Evolutionary conservation across 1,140 invertebrate species (phyloP).

Genomic region (Propsilocerus akamusi): DNA sequence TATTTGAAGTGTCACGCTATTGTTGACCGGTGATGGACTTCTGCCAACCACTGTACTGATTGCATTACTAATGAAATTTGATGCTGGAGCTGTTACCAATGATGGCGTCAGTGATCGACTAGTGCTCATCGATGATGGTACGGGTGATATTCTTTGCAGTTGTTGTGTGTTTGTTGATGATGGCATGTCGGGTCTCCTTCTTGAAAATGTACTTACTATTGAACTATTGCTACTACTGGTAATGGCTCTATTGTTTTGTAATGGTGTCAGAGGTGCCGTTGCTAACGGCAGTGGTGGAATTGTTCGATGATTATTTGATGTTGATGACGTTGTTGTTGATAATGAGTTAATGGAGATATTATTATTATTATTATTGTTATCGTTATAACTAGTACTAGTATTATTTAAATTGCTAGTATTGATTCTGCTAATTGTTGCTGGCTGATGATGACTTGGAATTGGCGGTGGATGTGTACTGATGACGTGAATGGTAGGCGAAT

Average conservation of each 20-base stretch:
- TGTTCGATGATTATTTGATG: neutral
- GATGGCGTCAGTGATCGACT: constrained; percentile 23
- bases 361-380: neutral
- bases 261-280: constrained; percentile 9
- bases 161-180: no score
- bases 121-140: constrained; percentile 6
- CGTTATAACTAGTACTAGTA: neutral
- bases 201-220: constrained; percentile 6
- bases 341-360: constrained; percentile 5
- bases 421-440: constrained; percentile 10
- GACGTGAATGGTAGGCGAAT: constrained; percentile 7
- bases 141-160: neutral
- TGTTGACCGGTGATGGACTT: neutral
- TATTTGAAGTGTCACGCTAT: constrained; percentile 39
- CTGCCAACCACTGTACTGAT: neutral
- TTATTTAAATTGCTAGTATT: neutral
- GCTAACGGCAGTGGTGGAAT: neutral
- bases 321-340: constrained; percentile 6
- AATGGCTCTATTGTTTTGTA: neutral
- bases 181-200: constrained; percentile 5
- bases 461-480: constrained; percentile 15
- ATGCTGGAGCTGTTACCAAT: neutral
- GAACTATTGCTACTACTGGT: constrained; percentile 5
- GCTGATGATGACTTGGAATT: constrained; percentile 20
- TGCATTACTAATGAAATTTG: neutral